Percentiles rank a stretch among this genome's conserved stretches.
These are phyloP conservation scores for Parascotia fuliginaria DNA, from an alignment of 2,888 invertebrate genomes.

Conservation along the genomic window DNA sequence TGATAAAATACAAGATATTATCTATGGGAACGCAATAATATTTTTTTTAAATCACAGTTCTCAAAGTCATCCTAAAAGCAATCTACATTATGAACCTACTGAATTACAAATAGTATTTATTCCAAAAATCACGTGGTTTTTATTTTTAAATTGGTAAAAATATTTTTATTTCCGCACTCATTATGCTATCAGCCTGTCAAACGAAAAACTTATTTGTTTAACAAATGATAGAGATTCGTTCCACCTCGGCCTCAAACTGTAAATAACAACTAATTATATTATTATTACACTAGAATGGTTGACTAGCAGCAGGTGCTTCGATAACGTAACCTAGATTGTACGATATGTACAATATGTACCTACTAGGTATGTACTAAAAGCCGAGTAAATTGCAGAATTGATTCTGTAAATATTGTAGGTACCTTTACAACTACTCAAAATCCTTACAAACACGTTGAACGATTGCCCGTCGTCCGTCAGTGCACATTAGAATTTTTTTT, in stretches of 20 bases:
- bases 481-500: too few relatives aligned
- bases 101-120: too few relatives aligned
- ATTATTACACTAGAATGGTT: constrained; percentile 15
- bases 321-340: constrained; percentile 62
- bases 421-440: too few relatives aligned
- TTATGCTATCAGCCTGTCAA: constrained; percentile 10
- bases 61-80: too few relatives aligned
- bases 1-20: constrained; percentile 31
- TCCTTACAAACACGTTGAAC: too few relatives aligned
- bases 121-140: too few relatives aligned
- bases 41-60: not conserved
- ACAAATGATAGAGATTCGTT: constrained; percentile 46
- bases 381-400: constrained; percentile 1
- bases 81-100: too few relatives aligned
- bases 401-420: not conserved
- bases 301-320: constrained; percentile 47
- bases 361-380: constrained; percentile 24
- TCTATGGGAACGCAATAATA: constrained; percentile 29
- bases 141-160: too few relatives aligned
- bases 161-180: constrained; percentile 5
- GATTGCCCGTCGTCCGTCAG: too few relatives aligned
- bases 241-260: constrained; percentile 32
- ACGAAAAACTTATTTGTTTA: constrained; percentile 40
- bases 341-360: constrained; percentile 18
- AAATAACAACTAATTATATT: constrained; percentile 44